A percentile compares a stretch with the other conserved stretches of the same genome.
Conservation (phyloP, 1,140 invertebrate species). For the Delia radicum region DNA sequence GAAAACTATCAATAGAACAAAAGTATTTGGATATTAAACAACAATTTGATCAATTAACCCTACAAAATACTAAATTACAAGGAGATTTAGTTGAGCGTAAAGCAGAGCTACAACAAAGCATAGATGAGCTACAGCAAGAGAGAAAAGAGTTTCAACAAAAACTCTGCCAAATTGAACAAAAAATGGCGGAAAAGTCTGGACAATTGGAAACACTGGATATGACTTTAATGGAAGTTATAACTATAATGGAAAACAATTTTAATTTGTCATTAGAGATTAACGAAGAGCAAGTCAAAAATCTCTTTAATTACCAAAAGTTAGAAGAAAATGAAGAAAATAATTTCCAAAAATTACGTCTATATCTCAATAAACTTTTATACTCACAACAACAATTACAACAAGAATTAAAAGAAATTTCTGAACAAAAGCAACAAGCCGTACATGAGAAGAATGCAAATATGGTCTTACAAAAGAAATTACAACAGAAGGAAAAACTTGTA, state of each 20-base stretch:
- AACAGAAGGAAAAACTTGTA: neutral
- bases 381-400: neutral
- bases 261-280: neutral
- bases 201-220: conserved; percentile 1
- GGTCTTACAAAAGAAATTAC: neutral
- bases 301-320: conserved; percentile 4
- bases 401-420: neutral
- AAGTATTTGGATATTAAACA: neutral
- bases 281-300: neutral
- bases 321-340: neutral
- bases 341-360: neutral
- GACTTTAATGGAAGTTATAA: neutral
- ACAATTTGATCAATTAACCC: conserved; percentile 1
- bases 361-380: conserved; percentile 7
- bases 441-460: neutral
- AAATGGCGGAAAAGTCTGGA: neutral
- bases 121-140: conserved; percentile 24
- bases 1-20: conserved; percentile 5
- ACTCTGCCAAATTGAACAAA: neutral
- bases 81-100: conserved; percentile 21
- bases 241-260: conserved; percentile 19
- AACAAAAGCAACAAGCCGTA: neutral
- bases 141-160: conserved; percentile 18
- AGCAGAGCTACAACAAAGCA: neutral
- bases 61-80: conserved; percentile 20